Base-by-base conservation (phyloP, 2,888 invertebrate genomes). In the Beris chalybata region DNA sequence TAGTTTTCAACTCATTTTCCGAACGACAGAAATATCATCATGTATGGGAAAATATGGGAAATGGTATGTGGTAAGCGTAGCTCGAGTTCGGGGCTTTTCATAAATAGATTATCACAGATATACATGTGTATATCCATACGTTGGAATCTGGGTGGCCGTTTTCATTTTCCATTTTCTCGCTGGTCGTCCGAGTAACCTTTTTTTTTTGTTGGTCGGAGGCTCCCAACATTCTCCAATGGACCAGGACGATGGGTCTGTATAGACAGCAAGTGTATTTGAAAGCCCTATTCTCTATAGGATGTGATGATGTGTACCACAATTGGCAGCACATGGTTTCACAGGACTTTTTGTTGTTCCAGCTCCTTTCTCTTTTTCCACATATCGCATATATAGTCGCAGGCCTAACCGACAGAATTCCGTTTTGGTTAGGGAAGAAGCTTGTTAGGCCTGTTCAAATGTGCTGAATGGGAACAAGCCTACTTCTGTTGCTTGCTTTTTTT, bases 301-400 rank as follows among this genome's bases (percentile, higher is more conserved):
- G 58, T 59, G 58, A 59, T 59, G 58, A 59, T 59, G 58, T 59
- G 47, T 45, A 59, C 58, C 58, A 30, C 58, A 59, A 59, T 59
- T 59, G 58, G 58, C 48, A 48, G 31, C 58, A 59, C 48, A 59
- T 59, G 58, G 58, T 30, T 47, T 48, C 58, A 59, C 43, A 31
- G 15, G 30, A 30, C 30, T 53, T 38, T 38, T 38, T 38, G 38
- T 38, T 38, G 38, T 12, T 11, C 7, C 30, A 30, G 53, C 22
- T 6, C n/a, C 30, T 38, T 38, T 38, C 38, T 38, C 9, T 38
- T 38, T 38, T 38, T 38, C 38, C 38, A 38, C 9, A 38, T 38
- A 38, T 38, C 38, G 22, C 22, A 22, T 22, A 22, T 22, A 22
- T 22, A 22, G 22, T 22, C 22, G 22, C 3, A 22, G 38, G 38